Evolutionary conservation across 2,888 invertebrate species (phyloP), one percentile per base, ranked within the genome.

Genomic region (Sericinus montela): DNA sequence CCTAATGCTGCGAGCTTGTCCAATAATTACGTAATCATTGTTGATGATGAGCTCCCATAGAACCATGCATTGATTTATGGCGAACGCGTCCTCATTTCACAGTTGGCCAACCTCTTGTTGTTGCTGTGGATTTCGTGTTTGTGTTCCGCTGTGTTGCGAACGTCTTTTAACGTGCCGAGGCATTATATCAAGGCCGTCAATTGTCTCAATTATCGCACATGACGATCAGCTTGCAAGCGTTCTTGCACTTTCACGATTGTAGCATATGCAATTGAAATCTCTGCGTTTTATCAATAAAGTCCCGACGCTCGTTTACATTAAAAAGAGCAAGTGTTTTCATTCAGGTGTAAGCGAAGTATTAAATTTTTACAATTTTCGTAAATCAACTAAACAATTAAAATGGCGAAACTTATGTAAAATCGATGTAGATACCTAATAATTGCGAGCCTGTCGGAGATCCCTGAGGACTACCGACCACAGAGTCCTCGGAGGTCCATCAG

Each of bases 121-220:
- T 61, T 60, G 56, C 32, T 32, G 11, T 13, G 55, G 59, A 55
- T 58, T 58, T 60, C 59, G 57, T 64, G 61, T 62, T 67, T 62
- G 63, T 62, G 59, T 61, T 69, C 60, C 59, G 11, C 32, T 11
- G 10, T 11, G 60, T 53, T 51, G 49, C 37, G 43, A 48, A 14
- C 61, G 58, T 73, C 68, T 68, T 69, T 48, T 54, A 14, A 45
- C 64, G 67, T 71, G 65, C 67, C 67, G 63, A 65, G 59, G 51
- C 32, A 46, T 52, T 53, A 56, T 59, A 57, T 60, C 72, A 75
- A 76, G 80, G 79, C 70, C 73, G 65, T 58, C 65, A 75, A 49
- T 77, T 76, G 76, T 78, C 64, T 76, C 57, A 62, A 65, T 62
- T 72, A 80, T 76, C 75, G 65, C 63, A 74, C 73, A 72, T 71